phyloP scores from a whole-genome alignment of 2,888 invertebrate species.

The Eustalomyia histrio region DNA sequence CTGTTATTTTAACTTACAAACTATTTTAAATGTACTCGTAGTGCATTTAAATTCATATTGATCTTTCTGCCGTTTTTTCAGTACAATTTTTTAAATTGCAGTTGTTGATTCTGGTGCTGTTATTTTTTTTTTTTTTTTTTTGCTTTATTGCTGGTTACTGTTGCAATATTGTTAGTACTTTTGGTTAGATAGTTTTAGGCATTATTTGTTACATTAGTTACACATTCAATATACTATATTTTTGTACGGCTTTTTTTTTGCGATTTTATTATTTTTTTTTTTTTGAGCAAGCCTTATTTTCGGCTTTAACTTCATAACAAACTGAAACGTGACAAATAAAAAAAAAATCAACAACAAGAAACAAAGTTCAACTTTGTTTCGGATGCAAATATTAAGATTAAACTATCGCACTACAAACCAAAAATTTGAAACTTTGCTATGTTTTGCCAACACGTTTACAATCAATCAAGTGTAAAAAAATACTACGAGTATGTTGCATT shows the following conservation, averaged over 20 bases:
- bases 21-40: no score
- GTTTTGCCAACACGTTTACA: slow-evolving; percentile 64
- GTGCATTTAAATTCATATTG: no score
- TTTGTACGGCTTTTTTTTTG: background rate
- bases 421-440: slow-evolving; percentile 23
- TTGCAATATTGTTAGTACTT: background rate
- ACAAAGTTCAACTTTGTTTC: slow-evolving; percentile 54
- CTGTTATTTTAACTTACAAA: no score
- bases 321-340: slow-evolving; percentile 60
- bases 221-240: slow-evolving; percentile 46
- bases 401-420: background rate
- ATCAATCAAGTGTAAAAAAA: slow-evolving; percentile 66
- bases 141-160: background rate
- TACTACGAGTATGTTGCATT: slow-evolving; percentile 39
- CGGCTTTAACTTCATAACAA: slow-evolving; percentile 23
- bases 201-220: slow-evolving; percentile 52
- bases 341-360: slow-evolving; percentile 5
- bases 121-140: slow-evolving; percentile 1
- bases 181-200: slow-evolving; percentile 19
- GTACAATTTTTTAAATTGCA: background rate
- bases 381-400: slow-evolving; percentile 57
- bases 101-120: background rate
- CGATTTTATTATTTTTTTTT: no score
- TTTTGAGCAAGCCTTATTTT: slow-evolving; percentile 27
- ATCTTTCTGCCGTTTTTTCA: background rate